Conservation (phyloP, 2,888 invertebrate species). For the Hypomecis atomaria region DNA sequence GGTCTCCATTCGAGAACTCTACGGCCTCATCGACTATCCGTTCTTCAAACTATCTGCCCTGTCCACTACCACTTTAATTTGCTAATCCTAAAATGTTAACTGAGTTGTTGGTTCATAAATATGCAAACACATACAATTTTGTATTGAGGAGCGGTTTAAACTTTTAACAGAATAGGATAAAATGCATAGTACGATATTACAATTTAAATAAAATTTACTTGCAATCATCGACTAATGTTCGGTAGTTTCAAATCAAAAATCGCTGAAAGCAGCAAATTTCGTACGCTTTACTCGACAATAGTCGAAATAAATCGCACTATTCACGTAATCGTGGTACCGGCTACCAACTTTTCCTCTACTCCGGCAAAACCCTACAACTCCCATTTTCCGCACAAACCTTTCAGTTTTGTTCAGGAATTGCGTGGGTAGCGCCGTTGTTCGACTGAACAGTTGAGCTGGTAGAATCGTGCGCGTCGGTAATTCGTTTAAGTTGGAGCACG, state of each 20-base stretch:
- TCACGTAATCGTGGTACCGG: slow-evolving; percentile 52
- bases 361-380: not conserved
- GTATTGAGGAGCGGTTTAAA: no score
- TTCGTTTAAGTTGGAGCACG: slow-evolving; percentile 68
- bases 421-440: not conserved
- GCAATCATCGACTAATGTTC: no score
- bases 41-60: no score
- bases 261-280: not conserved
- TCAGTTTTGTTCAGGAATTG: not conserved
- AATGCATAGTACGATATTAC: no score
- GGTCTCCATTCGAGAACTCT: no score
- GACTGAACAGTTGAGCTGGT: not conserved
- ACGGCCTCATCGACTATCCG: no score
- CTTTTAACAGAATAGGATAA: no score
- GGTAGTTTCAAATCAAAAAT: not conserved
- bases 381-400: not conserved
- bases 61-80: no score
- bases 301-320: slow-evolving; percentile 68
- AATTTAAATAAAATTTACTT: no score
- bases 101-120: no score
- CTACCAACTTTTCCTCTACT: not conserved
- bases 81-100: no score
- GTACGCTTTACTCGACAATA: slow-evolving; percentile 32
- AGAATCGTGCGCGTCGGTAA: slow-evolving; percentile 59
- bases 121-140: no score